phyloP scores from a whole-genome alignment of 2,113 vertebrate species.

The Catharus bicknelli region DNA sequence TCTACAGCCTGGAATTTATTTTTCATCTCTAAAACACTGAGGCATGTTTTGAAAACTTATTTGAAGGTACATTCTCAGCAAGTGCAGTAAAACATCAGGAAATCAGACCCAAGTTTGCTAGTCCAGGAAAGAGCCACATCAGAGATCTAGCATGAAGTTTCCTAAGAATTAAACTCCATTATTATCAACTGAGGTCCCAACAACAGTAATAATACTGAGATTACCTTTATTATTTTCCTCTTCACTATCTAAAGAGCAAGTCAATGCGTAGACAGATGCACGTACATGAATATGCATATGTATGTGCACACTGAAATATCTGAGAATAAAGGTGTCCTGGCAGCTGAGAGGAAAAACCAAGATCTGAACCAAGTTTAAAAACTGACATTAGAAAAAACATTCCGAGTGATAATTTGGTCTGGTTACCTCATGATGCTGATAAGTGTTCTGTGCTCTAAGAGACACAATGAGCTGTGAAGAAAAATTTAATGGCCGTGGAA shows the following conservation, averaged over 20 bases:
- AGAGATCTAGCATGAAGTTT: neutral
- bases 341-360: neutral
- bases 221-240: neutral
- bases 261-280: neutral
- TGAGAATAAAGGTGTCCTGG: neutral
- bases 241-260: neutral
- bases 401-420: neutral
- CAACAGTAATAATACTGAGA: neutral
- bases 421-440: neutral
- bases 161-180: neutral
- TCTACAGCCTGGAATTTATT: neutral
- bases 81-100: neutral
- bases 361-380: neutral
- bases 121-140: neutral
- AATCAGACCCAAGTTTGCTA: neutral
- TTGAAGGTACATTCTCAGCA: neutral
- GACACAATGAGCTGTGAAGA: neutral
- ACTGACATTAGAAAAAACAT: neutral
- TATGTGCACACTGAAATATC: neutral
- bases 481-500: neutral
- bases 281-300: neutral
- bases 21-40: neutral
- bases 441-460: neutral
- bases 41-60: neutral
- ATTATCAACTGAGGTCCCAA: neutral